Evolutionary conservation across 2,888 invertebrate genomes (phyloP).

Genomic region (Acanthacorydalis orientalis): DNA sequence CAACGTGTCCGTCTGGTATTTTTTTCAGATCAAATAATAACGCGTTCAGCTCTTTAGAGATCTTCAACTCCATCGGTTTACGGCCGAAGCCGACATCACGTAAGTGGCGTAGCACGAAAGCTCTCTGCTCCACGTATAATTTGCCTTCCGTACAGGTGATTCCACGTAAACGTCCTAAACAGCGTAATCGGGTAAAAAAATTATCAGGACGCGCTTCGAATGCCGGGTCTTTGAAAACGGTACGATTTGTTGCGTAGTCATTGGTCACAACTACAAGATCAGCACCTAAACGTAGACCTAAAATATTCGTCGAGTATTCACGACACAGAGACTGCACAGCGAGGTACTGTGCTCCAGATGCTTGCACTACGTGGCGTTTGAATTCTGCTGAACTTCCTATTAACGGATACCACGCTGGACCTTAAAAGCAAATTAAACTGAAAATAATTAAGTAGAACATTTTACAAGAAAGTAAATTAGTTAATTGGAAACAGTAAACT

Average conservation of each 20-base stretch:
- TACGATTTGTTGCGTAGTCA: conserved; percentile 31
- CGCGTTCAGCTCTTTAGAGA: conserved; percentile 32
- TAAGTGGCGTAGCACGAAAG: conserved; percentile 32
- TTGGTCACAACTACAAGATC: conserved; percentile 35
- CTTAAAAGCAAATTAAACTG: conserved; percentile 16
- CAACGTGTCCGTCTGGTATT: conserved; percentile 11
- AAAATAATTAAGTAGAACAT: too few species aligned
- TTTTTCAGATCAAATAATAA: conserved; percentile 19
- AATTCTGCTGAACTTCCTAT: conserved; percentile 24
- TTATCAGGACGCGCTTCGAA: conserved; percentile 48
- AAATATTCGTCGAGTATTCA: conserved; percentile 30
- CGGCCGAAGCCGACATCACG: conserved; percentile 34
- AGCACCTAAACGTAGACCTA: conserved; percentile 38
- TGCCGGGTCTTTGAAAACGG: conserved; percentile 36
- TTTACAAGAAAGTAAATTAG: too few species aligned
- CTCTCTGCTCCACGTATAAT: conserved; percentile 32
- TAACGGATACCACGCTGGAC: conserved; percentile 29
- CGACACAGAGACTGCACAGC: conserved; percentile 30
- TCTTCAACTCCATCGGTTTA: conserved; percentile 25
- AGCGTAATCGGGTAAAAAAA: conserved; percentile 42
- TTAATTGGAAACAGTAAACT: too few species aligned
- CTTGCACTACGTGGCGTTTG: conserved; percentile 19
- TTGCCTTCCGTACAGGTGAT: conserved; percentile 38
- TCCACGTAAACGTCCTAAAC: conserved; percentile 41
- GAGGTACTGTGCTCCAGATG: conserved; percentile 32